Evolutionary conservation across 2,888 invertebrate species (phyloP).

Genomic region (Galerucella nymphaeae): DNA sequence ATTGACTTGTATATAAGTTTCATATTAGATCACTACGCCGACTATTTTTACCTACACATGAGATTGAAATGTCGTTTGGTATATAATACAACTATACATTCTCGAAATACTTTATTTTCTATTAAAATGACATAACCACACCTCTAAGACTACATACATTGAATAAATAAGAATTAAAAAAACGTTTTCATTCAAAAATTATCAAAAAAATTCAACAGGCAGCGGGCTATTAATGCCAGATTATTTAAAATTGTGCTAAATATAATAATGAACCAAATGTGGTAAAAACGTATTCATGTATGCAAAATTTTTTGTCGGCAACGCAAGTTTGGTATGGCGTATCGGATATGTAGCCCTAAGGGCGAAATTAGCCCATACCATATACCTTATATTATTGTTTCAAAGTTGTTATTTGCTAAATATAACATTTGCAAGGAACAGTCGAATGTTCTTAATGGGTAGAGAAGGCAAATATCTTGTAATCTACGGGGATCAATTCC

Average conservation of each 20-base stretch:
- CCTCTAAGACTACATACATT: too few species aligned
- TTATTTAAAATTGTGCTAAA: too few species aligned
- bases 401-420: constrained; percentile 49
- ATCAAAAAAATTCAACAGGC: too few species aligned
- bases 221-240: too few species aligned
- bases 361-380: constrained; percentile 43
- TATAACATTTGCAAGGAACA: constrained; percentile 45
- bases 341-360: constrained; percentile 36
- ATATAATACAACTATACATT: neutral
- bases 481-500: constrained; percentile 60
- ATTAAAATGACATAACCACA: too few species aligned
- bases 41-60: constrained; percentile 5
- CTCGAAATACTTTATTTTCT: neutral
- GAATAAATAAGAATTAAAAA: too few species aligned
- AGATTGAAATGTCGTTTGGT: constrained; percentile 21
- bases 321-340: constrained; percentile 33
- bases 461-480: constrained; percentile 58
- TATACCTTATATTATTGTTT: constrained; percentile 47
- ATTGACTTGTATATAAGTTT: constrained; percentile 26
- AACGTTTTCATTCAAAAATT: too few species aligned
- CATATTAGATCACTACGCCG: constrained; percentile 30
- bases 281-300: neutral
- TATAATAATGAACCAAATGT: constrained; percentile 11
- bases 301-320: constrained; percentile 31
- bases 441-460: constrained; percentile 49